A percentile compares a stretch with the other conserved stretches of the same genome.
Evolutionary conservation across 2,113 vertebrate species (phyloP).

Genomic region (Oreotrochilus melanogaster): DNA sequence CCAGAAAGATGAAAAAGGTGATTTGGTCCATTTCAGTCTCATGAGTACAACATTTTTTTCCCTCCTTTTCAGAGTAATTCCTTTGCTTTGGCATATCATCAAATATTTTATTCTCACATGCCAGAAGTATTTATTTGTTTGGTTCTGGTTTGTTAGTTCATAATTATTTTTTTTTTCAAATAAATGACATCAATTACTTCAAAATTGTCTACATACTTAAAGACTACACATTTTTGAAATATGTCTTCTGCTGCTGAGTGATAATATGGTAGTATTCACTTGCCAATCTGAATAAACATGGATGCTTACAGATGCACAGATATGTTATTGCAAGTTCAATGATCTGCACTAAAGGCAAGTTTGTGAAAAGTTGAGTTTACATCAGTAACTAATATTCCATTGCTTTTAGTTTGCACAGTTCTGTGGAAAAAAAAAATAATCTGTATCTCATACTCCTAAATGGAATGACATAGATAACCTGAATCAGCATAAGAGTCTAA

Average conservation of each 20-base stretch:
- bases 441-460: background rate
- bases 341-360: background rate
- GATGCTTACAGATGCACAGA: background rate
- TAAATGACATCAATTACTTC: background rate
- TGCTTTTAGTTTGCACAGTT: background rate
- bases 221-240: background rate
- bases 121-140: background rate
- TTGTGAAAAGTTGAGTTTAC: background rate
- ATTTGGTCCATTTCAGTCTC: background rate
- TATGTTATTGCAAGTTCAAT: background rate
- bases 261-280: background rate
- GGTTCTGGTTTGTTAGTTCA: background rate
- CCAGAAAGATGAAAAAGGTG: background rate
- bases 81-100: background rate
- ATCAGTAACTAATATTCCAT: background rate
- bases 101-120: background rate
- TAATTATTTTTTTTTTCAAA: background rate
- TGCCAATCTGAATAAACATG: fast-evolving
- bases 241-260: background rate
- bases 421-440: background rate
- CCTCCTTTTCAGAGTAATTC: background rate
- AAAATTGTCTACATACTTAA: background rate
- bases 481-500: fast-evolving
- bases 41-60: background rate
- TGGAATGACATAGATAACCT: background rate